Evolutionary conservation across 2,113 vertebrate genomes (phyloP).

Genomic region (Narcine bancroftii): DNA sequence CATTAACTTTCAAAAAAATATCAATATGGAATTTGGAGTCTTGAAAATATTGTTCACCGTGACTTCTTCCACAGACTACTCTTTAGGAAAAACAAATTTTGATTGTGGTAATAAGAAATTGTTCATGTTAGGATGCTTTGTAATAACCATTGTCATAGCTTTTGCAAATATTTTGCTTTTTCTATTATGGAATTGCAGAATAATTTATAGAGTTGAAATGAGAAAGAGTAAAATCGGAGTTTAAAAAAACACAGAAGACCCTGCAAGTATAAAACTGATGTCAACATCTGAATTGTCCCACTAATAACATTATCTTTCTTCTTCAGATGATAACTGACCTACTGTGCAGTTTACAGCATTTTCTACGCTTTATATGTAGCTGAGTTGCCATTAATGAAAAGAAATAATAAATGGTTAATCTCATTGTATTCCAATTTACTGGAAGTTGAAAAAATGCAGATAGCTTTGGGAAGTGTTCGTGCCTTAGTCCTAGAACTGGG

Average conservation of each 20-base stretch:
- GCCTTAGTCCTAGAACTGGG: constrained; percentile 34
- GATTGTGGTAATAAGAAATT: background rate
- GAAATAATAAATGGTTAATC: constrained; percentile 17
- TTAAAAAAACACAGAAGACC: background rate
- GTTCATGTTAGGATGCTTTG: constrained; percentile 1
- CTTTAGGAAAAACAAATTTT: constrained; percentile 13
- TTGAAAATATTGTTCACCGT: background rate
- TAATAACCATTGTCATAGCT: background rate
- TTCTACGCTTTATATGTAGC: constrained; percentile 15
- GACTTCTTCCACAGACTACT: background rate
- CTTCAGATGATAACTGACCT: background rate
- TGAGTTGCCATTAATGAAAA: background rate
- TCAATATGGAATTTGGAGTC: background rate
- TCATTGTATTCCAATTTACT: constrained; percentile 17
- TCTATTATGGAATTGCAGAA: background rate
- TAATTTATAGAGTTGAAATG: background rate
- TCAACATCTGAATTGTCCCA: background rate
- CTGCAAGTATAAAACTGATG: too few species aligned
- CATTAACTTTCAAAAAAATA: background rate
- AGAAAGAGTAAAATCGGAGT: background rate
- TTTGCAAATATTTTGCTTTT: background rate
- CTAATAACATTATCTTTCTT: background rate
- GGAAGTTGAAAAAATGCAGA: background rate
- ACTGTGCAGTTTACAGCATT: background rate
- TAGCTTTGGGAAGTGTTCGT: constrained; percentile 25